Evolutionary conservation across 2,113 vertebrate species (phyloP), one percentile per base, ranked within the genome.

Genomic region (Toxotes chatareus): DNA sequence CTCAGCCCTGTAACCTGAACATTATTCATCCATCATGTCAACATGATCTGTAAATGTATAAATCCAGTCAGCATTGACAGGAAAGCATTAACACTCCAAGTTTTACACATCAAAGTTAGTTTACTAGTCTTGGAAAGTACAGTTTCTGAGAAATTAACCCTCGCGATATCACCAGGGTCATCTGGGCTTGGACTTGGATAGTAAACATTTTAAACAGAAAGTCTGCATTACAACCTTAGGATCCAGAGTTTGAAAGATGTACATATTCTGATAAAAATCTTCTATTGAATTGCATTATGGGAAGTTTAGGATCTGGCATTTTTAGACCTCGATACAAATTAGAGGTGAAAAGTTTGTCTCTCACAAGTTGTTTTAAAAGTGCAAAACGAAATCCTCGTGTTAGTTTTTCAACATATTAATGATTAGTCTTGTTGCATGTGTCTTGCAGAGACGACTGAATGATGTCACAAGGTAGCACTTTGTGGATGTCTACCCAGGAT

Each of bases 401-500:
- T 40, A 40, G 6, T 8, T 12, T 40, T 42, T 51, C 4, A 13
- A 13, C 27, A 17, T 23, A 49, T 34, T 13, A 38, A n/a, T 44
- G 19, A 17, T 17, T 3, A 1, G 60, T 55, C 0, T 31, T 85
- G 14, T 73, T 57, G 31, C 12, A 0, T 76, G 32, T 81, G 62
- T 83, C 6, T 86, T 55, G 14, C 76, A 91, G 84, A 76, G 16
- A 62, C 31, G 7, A 76, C 46, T 49, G 36, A 42, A 73, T 79
- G 64, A 79, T 70, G 85, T 64, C 64, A 47, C 36, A 32, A 32
- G 31, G 16, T 31, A 47, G 32, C 23, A 2, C 32, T 76, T 47
- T 71, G 31, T 65, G 76, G 74, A 81, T n/a, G 11, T 78, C 84
- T 75, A 82, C 74, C 73, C 72, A 87, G 57, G 51, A 89, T 80